Conservation (phyloP, 2,888 invertebrate species). For the Pachydiplax longipennis region DNA sequence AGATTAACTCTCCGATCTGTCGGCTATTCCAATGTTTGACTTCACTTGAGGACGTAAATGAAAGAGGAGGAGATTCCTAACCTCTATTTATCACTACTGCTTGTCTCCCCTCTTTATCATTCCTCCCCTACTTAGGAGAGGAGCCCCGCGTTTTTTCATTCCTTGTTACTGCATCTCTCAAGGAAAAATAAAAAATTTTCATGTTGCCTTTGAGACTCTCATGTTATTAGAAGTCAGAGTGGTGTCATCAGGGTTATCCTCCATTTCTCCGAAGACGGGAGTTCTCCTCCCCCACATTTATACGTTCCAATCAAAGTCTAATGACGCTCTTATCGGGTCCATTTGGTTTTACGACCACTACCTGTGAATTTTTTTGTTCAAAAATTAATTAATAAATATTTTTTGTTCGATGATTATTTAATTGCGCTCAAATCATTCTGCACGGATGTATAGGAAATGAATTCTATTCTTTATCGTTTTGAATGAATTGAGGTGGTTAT, state of each 20-base stretch:
- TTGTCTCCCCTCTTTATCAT: neutral
- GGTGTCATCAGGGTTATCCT: neutral
- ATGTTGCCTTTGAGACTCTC: neutral
- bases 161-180: neutral
- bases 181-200: neutral
- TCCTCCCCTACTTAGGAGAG: neutral
- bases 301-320: neutral
- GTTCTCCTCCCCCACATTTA: neutral
- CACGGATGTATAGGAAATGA: no score
- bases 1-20: no score
- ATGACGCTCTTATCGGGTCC: neutral
- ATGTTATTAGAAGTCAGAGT: neutral
- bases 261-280: neutral
- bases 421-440: no score
- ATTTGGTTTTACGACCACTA: no score
- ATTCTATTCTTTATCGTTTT: no score
- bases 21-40: no score
- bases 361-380: no score
- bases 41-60: neutral
- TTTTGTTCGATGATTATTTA: no score
- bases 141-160: neutral
- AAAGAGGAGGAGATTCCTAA: neutral
- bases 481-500: no score
- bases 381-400: no score
- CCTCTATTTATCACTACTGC: neutral